A percentile compares a stretch with the other conserved stretches of the same genome.
These are phyloP conservation scores for Clarias macrocephalus DNA, from an alignment of 2,113 vertebrate species.

Conservation along the genomic window DNA sequence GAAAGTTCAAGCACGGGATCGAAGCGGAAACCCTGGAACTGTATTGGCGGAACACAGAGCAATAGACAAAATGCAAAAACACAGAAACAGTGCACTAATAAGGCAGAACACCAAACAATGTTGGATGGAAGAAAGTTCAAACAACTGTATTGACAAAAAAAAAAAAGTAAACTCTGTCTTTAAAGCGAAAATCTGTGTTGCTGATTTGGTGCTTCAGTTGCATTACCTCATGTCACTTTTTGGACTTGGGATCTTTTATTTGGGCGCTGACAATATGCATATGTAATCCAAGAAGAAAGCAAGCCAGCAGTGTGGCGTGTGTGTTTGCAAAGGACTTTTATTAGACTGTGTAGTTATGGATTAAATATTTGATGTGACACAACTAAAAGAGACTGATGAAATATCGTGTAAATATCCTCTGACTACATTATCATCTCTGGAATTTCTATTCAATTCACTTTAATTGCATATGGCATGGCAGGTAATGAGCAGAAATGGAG, in stretches of 20 bases:
- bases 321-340: background rate
- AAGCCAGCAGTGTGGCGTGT: background rate
- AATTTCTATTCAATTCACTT: background rate
- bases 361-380: background rate
- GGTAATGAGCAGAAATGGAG: constrained; percentile 41
- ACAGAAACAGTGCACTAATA: background rate
- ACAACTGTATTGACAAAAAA: background rate
- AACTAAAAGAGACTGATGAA: background rate
- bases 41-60: background rate
- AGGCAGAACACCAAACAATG: background rate
- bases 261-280: background rate
- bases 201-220: background rate
- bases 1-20: background rate
- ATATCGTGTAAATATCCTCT: background rate
- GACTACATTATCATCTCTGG: background rate
- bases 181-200: background rate
- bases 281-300: background rate
- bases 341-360: background rate
- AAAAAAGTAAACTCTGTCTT: background rate
- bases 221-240: background rate
- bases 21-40: background rate
- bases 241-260: background rate
- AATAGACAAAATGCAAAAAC: background rate
- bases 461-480: constrained; percentile 50
- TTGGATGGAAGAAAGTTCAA: background rate